Base-by-base conservation (phyloP, 2,888 invertebrate genomes). In the Gymnocheta viridis region DNA sequence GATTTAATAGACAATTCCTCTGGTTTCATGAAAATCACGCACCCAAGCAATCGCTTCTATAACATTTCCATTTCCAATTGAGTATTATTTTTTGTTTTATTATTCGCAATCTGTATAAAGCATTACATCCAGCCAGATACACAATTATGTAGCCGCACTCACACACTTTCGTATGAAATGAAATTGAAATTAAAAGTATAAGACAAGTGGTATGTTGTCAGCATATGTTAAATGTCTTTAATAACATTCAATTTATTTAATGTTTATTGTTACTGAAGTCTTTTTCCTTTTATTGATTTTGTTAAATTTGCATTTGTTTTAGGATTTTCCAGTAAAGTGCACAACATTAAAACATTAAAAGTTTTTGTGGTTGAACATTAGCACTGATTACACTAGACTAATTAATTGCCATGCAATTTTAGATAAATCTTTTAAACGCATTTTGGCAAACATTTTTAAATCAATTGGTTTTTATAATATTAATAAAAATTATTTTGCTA, bases 141-240 rank as follows among this genome's bases (percentile, higher is more conserved):
- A 64, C 5, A 60, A 49, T 22, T 0, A 27, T 14, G 19, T 5
- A 2, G 5, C 12, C 12, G 17, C 54, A 19, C 29, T 29, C 10
- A 51, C 54, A 38, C 44, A 47, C 24, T 73, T 24, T 38, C 3
- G 54, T 47, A 64, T 66, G 38, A 22, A 81, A 81, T 73, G 72
- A 81, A 84, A 81, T 69, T 78, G 81, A 84, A 84, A 84, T 73
- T 84, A 78, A 84, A 78, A 41, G 56, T 58, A 29, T 49, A 77
- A 73, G 77, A 69, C 81, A 84, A 77, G 73, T 78, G 73, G 77
- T 84, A 44, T 84, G 70, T 81, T 78, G 81, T 82, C 81, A 78
- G 81, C 62, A 78, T 77, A 81, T 84, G 81, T 81, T 69, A 73
- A 69, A 62, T 81, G 77, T 81, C 77, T 74, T 27, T 58, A 79